Conservation (phyloP, 2,797 vertebrate genomes). For the Schizothorax lantsangensis region DNA sequence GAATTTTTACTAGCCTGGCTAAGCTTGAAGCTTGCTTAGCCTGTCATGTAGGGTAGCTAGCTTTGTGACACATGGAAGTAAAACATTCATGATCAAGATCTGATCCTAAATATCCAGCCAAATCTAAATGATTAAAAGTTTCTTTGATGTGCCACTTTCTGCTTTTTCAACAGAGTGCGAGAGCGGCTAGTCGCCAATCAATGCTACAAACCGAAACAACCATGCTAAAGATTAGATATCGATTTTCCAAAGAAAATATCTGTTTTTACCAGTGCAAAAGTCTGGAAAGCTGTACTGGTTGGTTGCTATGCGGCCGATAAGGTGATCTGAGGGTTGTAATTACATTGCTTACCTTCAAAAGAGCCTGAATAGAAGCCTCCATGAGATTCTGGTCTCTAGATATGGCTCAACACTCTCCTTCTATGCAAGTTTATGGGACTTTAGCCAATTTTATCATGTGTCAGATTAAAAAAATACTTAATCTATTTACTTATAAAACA, state of each 20-base stretch:
- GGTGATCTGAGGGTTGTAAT: background rate
- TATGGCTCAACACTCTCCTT: background rate
- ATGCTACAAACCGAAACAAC: background rate
- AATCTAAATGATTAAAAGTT: background rate
- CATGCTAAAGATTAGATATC: background rate
- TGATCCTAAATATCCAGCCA: background rate
- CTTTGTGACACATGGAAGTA: background rate
- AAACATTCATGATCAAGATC: background rate
- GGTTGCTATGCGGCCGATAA: background rate
- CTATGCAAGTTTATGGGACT: background rate
- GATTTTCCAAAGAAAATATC: background rate
- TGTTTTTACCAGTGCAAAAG: background rate
- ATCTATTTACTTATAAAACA: background rate
- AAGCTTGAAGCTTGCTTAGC: slow-evolving; percentile 46
- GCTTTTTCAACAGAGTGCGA: background rate
- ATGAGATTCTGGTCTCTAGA: background rate
- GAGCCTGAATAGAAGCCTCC: too few species aligned
- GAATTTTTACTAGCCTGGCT: slow-evolving; percentile 62
- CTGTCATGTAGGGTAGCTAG: slow-evolving; percentile 19
- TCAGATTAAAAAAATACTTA: background rate
- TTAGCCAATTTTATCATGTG: background rate
- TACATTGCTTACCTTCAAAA: background rate
- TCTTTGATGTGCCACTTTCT: background rate
- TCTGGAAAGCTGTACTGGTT: background rate
- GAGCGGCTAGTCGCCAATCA: too few species aligned